Evolutionary conservation across 2,797 vertebrate genomes (phyloP), one percentile per base, ranked within the genome.

Genomic region (Pantherophis vulpinus): DNA sequence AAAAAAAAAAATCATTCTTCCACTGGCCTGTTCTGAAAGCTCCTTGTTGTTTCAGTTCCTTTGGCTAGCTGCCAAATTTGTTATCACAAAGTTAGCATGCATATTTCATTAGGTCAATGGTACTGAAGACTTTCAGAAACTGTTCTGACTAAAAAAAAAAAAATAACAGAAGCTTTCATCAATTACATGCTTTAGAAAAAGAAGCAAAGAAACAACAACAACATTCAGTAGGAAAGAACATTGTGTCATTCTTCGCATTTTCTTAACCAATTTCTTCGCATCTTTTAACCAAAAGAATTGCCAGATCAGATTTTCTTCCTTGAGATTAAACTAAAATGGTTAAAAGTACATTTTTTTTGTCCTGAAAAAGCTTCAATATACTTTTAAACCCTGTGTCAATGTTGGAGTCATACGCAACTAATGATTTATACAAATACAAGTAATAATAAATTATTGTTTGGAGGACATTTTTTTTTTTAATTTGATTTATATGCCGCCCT

Each of bases 71-170:
- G 74, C 74, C 74, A 83, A 2, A 23, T 47, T 83, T 83, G 74
- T 47, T 83, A 83, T 83, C 74, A 47, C 74, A 25, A 47, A 83
- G 37, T 47, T 83, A 47, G 37, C 37, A 83, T 83, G 37, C 74
- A 83, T 83, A 47, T 83, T 83, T 83, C 37, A 83, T 83, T 83
- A 47, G 37, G 74, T 83, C 37, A 83, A 25, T 83, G 74, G 74
- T 83, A 83, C 74, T 83, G 74, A 83, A 47, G 10, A 47, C 37
- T 83, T 42, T 79, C 32, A 42, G 37, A 79, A 79, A 42, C 37
- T 79, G 74, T 79, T 79, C 74, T 42, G 74, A 10, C 74, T 79
- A 10, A 42, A 42, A 42, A 63, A 51, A 51, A 79, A 51, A 42
- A 79, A 79, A 23, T 79, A 42, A 42, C 37, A 79, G 32, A 79